Base-by-base conservation (phyloP, 1,140 invertebrate genomes). In the Brachionus rubens region DNA sequence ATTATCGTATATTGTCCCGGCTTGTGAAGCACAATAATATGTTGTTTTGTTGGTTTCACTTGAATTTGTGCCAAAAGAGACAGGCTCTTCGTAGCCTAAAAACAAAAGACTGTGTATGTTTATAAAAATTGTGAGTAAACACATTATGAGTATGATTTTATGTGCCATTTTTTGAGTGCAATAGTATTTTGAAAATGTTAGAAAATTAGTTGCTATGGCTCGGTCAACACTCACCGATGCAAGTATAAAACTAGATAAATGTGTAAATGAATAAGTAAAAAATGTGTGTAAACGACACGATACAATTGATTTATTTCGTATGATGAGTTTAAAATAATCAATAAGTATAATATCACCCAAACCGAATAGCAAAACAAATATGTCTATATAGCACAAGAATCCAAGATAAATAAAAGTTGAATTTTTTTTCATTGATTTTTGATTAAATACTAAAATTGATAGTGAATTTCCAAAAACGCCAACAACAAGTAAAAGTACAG, bases 371-470 rank as follows among this genome's bases (percentile, higher is more conserved):
- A 75, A 12, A 12, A 75, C 72, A 12, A 75, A 21, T 12, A 75
- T 40, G 40, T 75, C 72, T n/a, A 75, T 46, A n/a, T 50, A 41
- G 30, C 48, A 75, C 2, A 75, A 19, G 9, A 54, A 9, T 16
- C 30, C 33, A 12, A 75, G 16, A 56, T 75, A 75, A 46, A 33
- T 24, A 75, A 56, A 75, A 14, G 72, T 75, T 75, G 72, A 75
- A 30, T 54, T 54, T 59, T 75, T 75, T 56, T 46, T 47, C 30
- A 75, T 36, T 16, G 72, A 36, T 59, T 41, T 41, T 16, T 75
- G n/a, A 1, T 30, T 50, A 19, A 75, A 75, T 14, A 75, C 36
- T 4, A 75, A 14, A 40, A 54, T 36, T 41, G 72, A 75, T 24
- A 75, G 14, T 30, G 16, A 26, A 47, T 75, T 75, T 3, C 72